Conservation (phyloP, 2,797 vertebrate genomes). For the Pipistrellus nathusii region DNA sequence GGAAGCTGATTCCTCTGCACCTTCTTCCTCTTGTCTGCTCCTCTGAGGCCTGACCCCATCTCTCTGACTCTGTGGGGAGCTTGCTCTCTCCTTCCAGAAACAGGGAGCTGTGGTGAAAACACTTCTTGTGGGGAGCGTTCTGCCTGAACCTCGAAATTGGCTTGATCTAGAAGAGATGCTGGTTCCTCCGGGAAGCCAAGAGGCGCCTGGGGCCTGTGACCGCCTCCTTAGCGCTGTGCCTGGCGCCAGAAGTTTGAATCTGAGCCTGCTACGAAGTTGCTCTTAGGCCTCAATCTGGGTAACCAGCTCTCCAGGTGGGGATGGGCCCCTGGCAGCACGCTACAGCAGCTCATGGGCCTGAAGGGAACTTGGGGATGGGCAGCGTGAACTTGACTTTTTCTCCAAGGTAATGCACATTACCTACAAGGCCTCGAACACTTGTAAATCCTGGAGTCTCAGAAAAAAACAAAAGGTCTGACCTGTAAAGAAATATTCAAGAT, state of each 20-base stretch:
- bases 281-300: background rate
- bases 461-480: background rate
- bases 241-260: background rate
- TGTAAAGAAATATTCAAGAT: background rate
- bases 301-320: background rate
- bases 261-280: background rate
- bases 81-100: background rate
- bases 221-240: rapidly evolving
- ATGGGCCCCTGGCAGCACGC: background rate
- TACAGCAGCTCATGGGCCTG: background rate
- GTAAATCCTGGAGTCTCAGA: background rate
- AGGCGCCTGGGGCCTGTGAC: rapidly evolving
- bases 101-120: background rate
- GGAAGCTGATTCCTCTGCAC: background rate
- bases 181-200: background rate
- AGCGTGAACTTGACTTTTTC: background rate
- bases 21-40: background rate
- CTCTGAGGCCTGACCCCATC: background rate
- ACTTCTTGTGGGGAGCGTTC: background rate
- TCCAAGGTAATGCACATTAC: background rate
- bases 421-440: background rate
- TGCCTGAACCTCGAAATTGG: background rate
- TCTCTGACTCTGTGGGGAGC: background rate
- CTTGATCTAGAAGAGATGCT: background rate
- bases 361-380: background rate